These are phyloP conservation scores for Solenopsis invicta DNA, from an alignment of 1,140 invertebrate genomes.

Conservation along the genomic window DNA sequence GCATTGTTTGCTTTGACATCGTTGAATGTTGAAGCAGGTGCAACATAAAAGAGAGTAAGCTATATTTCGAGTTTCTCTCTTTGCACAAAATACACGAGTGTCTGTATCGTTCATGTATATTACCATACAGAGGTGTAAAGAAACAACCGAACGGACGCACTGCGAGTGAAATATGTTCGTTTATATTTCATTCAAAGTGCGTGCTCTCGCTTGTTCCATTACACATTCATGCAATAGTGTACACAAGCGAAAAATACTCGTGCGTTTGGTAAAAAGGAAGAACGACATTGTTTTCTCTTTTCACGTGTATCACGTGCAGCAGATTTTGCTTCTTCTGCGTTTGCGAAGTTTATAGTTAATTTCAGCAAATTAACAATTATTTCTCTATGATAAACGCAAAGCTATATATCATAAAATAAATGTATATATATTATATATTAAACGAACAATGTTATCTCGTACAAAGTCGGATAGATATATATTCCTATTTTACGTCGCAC, in stretches of 20 bases:
- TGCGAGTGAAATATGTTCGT: slow-evolving; percentile 62
- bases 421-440: background rate
- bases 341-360: slow-evolving; percentile 19
- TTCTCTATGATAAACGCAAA: background rate
- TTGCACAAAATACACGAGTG: slow-evolving; percentile 43
- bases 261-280: slow-evolving; percentile 26
- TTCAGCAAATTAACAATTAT: slow-evolving; percentile 3
- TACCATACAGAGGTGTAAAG: slow-evolving; percentile 47
- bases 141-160: slow-evolving; percentile 55
- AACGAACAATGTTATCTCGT: background rate
- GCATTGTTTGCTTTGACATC: slow-evolving; percentile 25
- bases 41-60: slow-evolving; percentile 32
- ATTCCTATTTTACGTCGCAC: background rate
- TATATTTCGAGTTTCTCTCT: slow-evolving; percentile 46
- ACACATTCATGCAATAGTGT: slow-evolving; percentile 57
- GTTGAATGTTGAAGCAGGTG: slow-evolving; percentile 33
- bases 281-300: slow-evolving; percentile 32
- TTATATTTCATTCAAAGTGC: slow-evolving; percentile 63
- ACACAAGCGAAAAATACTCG: slow-evolving; percentile 37
- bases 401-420: background rate
- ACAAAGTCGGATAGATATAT: background rate
- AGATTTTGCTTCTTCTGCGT: slow-evolving; percentile 1
- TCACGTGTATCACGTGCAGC: slow-evolving; percentile 9
- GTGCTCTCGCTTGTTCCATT: slow-evolving; percentile 60
- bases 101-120: slow-evolving; percentile 33